Base-by-base conservation (phyloP, 2,113 vertebrate species). In the Saccopteryx bilineata region DNA sequence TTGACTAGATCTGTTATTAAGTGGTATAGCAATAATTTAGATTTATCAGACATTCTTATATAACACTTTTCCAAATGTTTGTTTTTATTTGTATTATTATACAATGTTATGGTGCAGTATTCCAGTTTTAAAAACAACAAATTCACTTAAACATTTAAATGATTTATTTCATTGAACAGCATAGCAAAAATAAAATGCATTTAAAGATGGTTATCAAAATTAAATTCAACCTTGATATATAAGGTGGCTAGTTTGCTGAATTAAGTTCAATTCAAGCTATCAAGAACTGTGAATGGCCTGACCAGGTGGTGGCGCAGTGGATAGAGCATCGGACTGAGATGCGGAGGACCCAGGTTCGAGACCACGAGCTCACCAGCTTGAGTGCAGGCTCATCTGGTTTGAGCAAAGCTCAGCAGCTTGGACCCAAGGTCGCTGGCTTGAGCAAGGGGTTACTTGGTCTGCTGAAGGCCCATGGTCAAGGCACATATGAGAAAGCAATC, bases 171-270 rank as follows among this genome's bases (percentile, higher is more conserved):
- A 58, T 12, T 31, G 15, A 14, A 31, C 28, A 61, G 56, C 39
- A 1, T 15, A 81, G 1, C 0, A 92, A 76, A 90, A 23, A 72
- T 65, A 39, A 39, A 39, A 39, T 8, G 33, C 84, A 92, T 54
- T 89, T 54, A 91, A 17, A 80, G 33, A 69, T 94, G 48, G 87
- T 50, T 89, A 39, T 50, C 96, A 93, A 96, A 11, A 39, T 83
- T 97, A 60, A 83, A 80, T 87, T 89, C 6, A 96, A 82, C 58
- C 28, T 80, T 96, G 50, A 69, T 63, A 83, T 8, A 2, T 33
- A 12, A 66, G 48, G 31, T 0, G 0, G 31, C 78, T 92, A 26
- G 0, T 76, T 96, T 96, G 33, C 33, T 90, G 72, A 17, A 90
- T 58, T 15, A 87, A 90, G 78, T n/a, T 84, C 24, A 93, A 17